phyloP scores from a whole-genome alignment of 2,113 vertebrate genomes.

The Symphodus melops region DNA sequence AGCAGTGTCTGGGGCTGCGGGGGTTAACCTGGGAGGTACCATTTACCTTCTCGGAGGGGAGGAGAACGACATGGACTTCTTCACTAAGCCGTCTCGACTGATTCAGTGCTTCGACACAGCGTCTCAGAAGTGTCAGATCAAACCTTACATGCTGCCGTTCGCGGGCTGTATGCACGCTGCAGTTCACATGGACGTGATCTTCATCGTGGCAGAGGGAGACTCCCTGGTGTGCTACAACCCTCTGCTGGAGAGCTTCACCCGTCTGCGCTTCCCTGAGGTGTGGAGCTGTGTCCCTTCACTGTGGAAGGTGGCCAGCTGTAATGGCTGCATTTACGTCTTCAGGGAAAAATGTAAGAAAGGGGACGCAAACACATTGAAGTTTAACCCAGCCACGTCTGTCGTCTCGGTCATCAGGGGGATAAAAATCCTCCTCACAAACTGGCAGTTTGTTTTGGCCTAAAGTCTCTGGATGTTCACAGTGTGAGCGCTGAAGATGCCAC shows the following conservation, averaged over 20 bases:
- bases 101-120: constrained; percentile 97
- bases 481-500: constrained; percentile 11
- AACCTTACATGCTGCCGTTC: constrained; percentile 95
- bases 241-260: constrained; percentile 95
- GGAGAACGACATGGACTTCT: constrained; percentile 98
- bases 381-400: constrained; percentile 96
- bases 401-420: constrained; percentile 94
- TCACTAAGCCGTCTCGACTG: constrained; percentile 96
- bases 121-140: constrained; percentile 92
- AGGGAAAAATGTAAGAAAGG: constrained; percentile 98
- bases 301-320: constrained; percentile 99
- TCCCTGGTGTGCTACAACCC: constrained; percentile 97
- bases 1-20: constrained; percentile 93
- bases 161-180: constrained; percentile 96
- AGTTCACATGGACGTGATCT: constrained; percentile 97
- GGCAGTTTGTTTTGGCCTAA: constrained; percentile 98
- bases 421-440: constrained; percentile 95
- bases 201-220: constrained; percentile 95
- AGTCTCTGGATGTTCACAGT: constrained; percentile 1
- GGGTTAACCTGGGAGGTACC: constrained; percentile 93
- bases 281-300: constrained; percentile 96
- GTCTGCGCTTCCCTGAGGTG: constrained; percentile 93
- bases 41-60: constrained; percentile 97
- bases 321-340: constrained; percentile 97
- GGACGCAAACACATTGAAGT: constrained; percentile 94